Evolutionary conservation across 2,113 vertebrate genomes (phyloP), one percentile per base, ranked within the genome.

Genomic region (Vulpes vulpes): DNA sequence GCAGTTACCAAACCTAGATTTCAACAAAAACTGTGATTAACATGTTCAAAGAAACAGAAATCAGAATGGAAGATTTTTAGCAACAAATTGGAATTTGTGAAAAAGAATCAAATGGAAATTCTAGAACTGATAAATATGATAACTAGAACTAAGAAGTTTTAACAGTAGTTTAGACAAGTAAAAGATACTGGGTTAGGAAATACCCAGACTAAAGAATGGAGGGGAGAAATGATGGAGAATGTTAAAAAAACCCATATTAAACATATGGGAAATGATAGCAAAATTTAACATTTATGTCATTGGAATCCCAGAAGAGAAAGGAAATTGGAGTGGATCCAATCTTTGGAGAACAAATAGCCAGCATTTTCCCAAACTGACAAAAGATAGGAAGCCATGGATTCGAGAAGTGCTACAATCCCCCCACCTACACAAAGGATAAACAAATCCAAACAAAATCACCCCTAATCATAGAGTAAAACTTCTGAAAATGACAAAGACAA

Each of bases 81-180:
- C 57, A 91, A 95, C 23, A 95, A 94, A 90, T 1, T 94, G 8
- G 35, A 95, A 91, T 82, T 82, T 94, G 55, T 86, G 85, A 87
- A 78, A 95, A 95, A 89, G 19, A 92, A 83, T 55, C 51, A 74
- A 94, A 74, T 55, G 22, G 71, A 85, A 91, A 79, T 86, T 71
- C 79, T 94, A 86, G 59, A 86, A 91, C 59, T 89, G 27, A 86
- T 64, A 96, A 83, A 62, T 53, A 35, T 22, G 64, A 78, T 38
- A 91, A 65, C 19, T 82, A 7, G 78, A 94, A 79, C 78, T 82
- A 94, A 78, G 92, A 89, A 87, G 8, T 10, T 83, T 93, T 87
- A 82, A 64, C 1, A 80, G 43, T 51, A 80, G 10, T 15, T 74
- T 60, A 91, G 19, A 43, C 0, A 51, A 88, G 38, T 43, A 76